Conservation (phyloP, 1,140 invertebrate species). For the Drosophila murphyi region DNA sequence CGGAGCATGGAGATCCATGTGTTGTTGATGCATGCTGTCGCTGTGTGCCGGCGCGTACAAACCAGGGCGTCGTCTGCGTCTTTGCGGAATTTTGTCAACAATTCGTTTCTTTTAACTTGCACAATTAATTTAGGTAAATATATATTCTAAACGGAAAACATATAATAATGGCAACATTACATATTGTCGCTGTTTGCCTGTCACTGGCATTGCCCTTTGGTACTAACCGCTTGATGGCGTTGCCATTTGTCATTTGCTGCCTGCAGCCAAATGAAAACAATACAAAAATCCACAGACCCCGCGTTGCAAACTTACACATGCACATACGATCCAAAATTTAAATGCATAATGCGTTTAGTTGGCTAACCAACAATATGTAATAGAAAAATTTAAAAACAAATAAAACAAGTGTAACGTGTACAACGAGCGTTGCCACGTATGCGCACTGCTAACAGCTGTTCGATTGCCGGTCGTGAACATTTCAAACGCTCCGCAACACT, state of each 20-base stretch:
- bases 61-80: slow-evolving; percentile 55
- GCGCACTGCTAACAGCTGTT: neutral
- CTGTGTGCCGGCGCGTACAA: slow-evolving; percentile 53
- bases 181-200: slow-evolving; percentile 44
- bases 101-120: slow-evolving; percentile 7
- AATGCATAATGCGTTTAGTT: neutral
- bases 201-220: slow-evolving; percentile 34
- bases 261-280: neutral
- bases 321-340: neutral
- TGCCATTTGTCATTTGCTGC: slow-evolving; percentile 18
- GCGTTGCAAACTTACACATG: slow-evolving; percentile 2
- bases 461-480: neutral
- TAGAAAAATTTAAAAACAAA: neutral
- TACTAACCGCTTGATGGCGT: slow-evolving; percentile 3
- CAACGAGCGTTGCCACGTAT: slow-evolving; percentile 34
- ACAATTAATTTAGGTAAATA: slow-evolving; percentile 35
- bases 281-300: neutral
- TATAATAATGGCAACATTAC: slow-evolving; percentile 49
- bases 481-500: slow-evolving; percentile 12
- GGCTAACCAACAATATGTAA: neutral
- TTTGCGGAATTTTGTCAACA: slow-evolving; percentile 60
- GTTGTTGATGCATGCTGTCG: slow-evolving; percentile 70
- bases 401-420: slow-evolving; percentile 23
- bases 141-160: slow-evolving; percentile 39
- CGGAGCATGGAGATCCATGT: slow-evolving; percentile 86